Evolutionary conservation across 2,113 vertebrate species (phyloP).

Genomic region (Syngnathoides biaculeatus): DNA sequence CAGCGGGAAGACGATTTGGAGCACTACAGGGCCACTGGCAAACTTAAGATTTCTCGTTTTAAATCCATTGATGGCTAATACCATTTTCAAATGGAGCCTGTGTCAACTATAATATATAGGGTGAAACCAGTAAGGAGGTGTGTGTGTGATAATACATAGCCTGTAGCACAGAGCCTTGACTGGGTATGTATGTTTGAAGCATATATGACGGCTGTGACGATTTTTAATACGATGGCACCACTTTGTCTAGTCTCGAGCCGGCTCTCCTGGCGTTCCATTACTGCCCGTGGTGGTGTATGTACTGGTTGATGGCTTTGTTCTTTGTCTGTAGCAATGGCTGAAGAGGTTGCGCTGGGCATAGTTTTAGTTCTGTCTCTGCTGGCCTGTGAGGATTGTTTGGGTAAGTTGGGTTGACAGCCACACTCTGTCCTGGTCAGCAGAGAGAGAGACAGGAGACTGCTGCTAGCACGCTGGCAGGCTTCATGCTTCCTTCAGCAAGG

Average conservation of each 20-base stretch:
- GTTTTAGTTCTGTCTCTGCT: slow-evolving; percentile 48
- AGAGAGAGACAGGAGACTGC: slow-evolving; percentile 35
- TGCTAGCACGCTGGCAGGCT: slow-evolving; percentile 56
- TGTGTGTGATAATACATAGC: slow-evolving; percentile 39
- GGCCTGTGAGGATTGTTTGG: slow-evolving; percentile 18
- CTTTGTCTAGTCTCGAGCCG: slow-evolving; percentile 22
- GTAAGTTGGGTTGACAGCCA: slow-evolving; percentile 48
- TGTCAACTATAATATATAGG: slow-evolving; percentile 24
- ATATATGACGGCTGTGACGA: slow-evolving; percentile 45
- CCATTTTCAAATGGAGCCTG: slow-evolving; percentile 25
- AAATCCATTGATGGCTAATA: slow-evolving; percentile 15
- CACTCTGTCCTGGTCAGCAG: slow-evolving; percentile 62
- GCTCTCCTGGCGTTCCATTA: slow-evolving; percentile 37
- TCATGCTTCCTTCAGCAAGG: slow-evolving; percentile 97
- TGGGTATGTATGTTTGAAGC: slow-evolving; percentile 35
- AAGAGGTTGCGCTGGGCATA: slow-evolving; percentile 38
- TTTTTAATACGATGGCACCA: slow-evolving; percentile 37
- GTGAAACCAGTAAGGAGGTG: slow-evolving; percentile 32
- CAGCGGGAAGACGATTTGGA: slow-evolving; percentile 56
- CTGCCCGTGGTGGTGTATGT: slow-evolving; percentile 28
- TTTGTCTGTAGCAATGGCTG: slow-evolving; percentile 38
- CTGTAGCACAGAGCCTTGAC: slow-evolving; percentile 47
- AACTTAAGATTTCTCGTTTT: slow-evolving; percentile 24
- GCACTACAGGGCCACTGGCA: slow-evolving; percentile 25
- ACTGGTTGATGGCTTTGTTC: slow-evolving; percentile 44